Evolutionary conservation across 2,113 vertebrate genomes (phyloP), one percentile per base, ranked within the genome.

Genomic region (Microcebus ravelobensis): DNA sequence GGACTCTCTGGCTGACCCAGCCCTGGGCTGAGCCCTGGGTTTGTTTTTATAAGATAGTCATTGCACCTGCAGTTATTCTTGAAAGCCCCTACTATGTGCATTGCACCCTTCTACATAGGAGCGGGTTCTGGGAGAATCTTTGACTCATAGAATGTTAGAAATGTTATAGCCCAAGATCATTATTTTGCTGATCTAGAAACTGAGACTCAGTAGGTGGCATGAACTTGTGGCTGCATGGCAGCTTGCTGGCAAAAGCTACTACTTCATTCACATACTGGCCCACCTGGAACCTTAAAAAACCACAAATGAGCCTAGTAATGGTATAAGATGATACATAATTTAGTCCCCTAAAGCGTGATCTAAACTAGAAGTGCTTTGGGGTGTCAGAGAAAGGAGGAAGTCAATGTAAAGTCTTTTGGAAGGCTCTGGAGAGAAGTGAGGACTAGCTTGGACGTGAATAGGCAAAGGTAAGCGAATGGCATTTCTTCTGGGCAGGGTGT

Each of bases 171-270:
- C 80, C 52, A 87, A 88, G 29, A 13, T 50, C 9, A 7, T 95
- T 76, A 65, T 89, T 95, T 92, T 89, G n/a, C 55, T 27, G 34
- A 74, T 45, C 50, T 63, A 80, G 95, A 80, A 89, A 25, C 6
- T 18, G 81, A 31, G 45, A 50, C 68, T 36, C 85, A 27, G 42
- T 71, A 45, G 39, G 11, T 23, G 29, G 9, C 10, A 20, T 55
- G 73, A 42, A 18, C n/a, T 70, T 27, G 18, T 77, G 45, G 39
- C 77, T 57, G 0, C 27, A 1, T 79, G 80, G 34, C 21, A 29
- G 31, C 48, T 59, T 87, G 63, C 70, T 92, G 80, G 73, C 55
- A 80, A 74, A 89, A 73, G 57, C 29, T 67, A 21, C 57, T n/a
- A 65, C 77, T 89, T 36, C 18, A 71, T 87, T 45, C 14, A n/a